Evolutionary conservation across 2,888 invertebrate species (phyloP).

Genomic region (Leptinotarsa haldemani): DNA sequence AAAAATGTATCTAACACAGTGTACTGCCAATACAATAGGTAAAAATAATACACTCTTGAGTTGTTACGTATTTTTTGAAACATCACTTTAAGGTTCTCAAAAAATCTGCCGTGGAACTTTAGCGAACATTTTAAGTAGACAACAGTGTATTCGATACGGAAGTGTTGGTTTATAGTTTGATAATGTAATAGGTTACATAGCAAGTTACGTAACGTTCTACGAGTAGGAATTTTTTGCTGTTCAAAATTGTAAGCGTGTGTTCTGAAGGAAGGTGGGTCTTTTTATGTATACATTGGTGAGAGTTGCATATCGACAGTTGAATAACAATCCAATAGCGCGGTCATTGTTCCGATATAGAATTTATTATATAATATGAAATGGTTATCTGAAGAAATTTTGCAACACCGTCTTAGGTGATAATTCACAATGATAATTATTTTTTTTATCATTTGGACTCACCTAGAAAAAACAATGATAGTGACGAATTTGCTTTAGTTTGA

Average conservation of each 20-base stretch:
- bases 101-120: no score
- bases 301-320: slow-evolving; percentile 13
- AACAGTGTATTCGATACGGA: slow-evolving; percentile 43
- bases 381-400: neutral
- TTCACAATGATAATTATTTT: no score
- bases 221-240: slow-evolving; percentile 35
- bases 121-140: slow-evolving; percentile 31
- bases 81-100: no score
- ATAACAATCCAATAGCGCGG: slow-evolving; percentile 13
- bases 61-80: no score
- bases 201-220: slow-evolving; percentile 42
- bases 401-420: no score
- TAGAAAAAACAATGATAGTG: no score
- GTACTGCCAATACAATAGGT: no score
- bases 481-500: no score
- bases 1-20: no score
- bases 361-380: slow-evolving; percentile 3
- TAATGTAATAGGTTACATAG: slow-evolving; percentile 55
- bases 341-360: slow-evolving; percentile 10
- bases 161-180: slow-evolving; percentile 39
- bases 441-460: no score
- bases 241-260: slow-evolving; percentile 26
- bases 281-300: slow-evolving; percentile 16
- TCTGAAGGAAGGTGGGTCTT: slow-evolving; percentile 16
- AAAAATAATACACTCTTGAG: no score